Evolutionary conservation across 2,113 vertebrate genomes (phyloP).

Genomic region (Numenius arquata): DNA sequence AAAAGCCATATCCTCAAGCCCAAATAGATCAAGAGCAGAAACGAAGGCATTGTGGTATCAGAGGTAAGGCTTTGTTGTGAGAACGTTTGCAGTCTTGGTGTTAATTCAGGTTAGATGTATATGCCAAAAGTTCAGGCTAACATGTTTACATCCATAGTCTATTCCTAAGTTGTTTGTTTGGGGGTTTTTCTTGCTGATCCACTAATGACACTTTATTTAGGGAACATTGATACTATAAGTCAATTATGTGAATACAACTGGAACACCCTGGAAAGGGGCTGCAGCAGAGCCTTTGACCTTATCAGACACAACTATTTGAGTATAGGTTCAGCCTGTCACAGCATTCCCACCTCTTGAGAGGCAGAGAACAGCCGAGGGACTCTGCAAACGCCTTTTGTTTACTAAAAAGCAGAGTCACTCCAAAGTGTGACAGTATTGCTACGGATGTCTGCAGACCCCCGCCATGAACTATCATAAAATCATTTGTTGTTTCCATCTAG

Average conservation of each 20-base stretch:
- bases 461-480: neutral
- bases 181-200: neutral
- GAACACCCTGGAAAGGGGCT: neutral
- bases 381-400: neutral
- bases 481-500: neutral
- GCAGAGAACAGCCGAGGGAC: fast-evolving
- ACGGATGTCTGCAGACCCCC: neutral
- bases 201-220: neutral
- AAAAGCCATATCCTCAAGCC: neutral
- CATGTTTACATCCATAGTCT: neutral
- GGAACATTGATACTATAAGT: neutral
- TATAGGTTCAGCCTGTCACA: neutral
- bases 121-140: neutral
- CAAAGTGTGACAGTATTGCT: neutral
- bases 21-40: neutral
- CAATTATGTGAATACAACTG: neutral
- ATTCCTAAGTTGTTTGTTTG: neutral
- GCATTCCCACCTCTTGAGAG: neutral
- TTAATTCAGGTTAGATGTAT: neutral
- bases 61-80: neutral
- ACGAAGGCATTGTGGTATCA: fast-evolving
- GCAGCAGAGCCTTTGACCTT: neutral
- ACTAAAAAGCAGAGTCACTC: neutral
- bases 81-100: neutral
- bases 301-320: neutral